Evolutionary conservation across 2,113 vertebrate genomes (phyloP).

Genomic region (Oryctolagus cuniculus): DNA sequence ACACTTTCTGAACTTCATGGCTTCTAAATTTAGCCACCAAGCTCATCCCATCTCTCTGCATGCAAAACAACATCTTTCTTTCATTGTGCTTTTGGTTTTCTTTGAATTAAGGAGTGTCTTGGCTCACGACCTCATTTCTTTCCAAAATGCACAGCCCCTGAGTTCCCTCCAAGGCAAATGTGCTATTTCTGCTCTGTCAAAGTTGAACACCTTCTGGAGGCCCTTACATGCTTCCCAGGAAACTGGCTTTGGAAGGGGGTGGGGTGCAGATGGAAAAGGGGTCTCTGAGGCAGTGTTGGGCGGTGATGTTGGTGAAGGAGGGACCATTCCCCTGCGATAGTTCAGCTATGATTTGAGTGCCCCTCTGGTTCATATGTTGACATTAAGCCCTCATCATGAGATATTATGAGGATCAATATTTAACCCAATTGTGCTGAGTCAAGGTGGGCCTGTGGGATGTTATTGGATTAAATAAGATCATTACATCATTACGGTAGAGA

Average conservation of each 20-base stretch:
- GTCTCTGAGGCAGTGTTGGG: not conserved
- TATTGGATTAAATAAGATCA: too few relatives aligned
- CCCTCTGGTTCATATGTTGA: too few relatives aligned
- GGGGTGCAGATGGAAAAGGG: not conserved
- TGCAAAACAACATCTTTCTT: not conserved
- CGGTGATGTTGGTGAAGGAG: not conserved
- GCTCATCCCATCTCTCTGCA: not conserved
- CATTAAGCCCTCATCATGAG: too few relatives aligned
- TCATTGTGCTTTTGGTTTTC: not conserved
- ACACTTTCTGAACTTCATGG: not conserved
- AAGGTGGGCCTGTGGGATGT: too few relatives aligned
- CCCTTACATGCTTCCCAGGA: not conserved
- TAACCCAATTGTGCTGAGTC: too few relatives aligned
- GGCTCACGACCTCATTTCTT: not conserved
- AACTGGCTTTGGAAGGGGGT: not conserved
- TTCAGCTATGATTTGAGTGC: too few relatives aligned
- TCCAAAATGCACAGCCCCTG: not conserved
- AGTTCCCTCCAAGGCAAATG: not conserved
- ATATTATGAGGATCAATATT: too few relatives aligned
- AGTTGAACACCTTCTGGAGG: not conserved
- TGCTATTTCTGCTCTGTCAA: constrained; percentile 28
- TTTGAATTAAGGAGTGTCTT: constrained; percentile 2
- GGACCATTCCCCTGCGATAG: too few relatives aligned
- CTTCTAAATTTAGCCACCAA: not conserved
- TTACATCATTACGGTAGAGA: too few relatives aligned